Evolutionary conservation across 2,888 invertebrate species (phyloP), one percentile per base, ranked within the genome.

Genomic region (Cheiracanthium punctorium): DNA sequence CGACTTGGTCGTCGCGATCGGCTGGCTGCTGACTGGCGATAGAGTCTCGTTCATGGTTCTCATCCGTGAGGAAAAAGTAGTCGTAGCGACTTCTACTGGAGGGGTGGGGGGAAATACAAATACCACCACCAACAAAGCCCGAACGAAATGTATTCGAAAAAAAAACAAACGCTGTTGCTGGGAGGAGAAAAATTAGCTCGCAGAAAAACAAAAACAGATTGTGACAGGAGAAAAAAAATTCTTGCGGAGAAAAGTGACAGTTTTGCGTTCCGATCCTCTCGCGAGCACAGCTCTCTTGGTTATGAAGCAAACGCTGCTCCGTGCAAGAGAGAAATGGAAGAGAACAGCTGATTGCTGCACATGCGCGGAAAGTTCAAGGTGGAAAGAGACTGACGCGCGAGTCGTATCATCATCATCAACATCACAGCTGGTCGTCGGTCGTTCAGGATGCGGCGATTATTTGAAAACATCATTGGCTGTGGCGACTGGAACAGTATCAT

Each of bases 31-130:
- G 0, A 79, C 58, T 20, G 43, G 48, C 14, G 33, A 37, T 10
- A 85, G 52, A n/a, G 73, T 67, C 37, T 77, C 77, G 58, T 85
- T 79, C 84, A 85, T 85, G n/a, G 14, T 48, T n/a, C 24, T n/a
- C 58, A 58, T 58, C 24, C 7, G 12, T 2, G 24, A 17, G 24
- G 58, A 37, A 37, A 37, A 7, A 37, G 10, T 7, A 37, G 10
- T 37, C 4, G 10, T 4, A 37, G 37, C 37, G 4, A 37, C 4
- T 7, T 37, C 37, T 7, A 37, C 10, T 37, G 37, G 37, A 37
- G 37, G 10, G 10, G 7, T 37, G 37, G 37, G 7, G 37, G 7
- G 37, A 37, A 37, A 37, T 4, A 37, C 10, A 10, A 37, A 37
- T 37, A 37, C 37, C n/a, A n/a, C n/a, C n/a, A 37, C 37, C 7